Evolutionary conservation across 2,113 vertebrate genomes (phyloP).

Genomic region (Lophochroa leadbeateri): DNA sequence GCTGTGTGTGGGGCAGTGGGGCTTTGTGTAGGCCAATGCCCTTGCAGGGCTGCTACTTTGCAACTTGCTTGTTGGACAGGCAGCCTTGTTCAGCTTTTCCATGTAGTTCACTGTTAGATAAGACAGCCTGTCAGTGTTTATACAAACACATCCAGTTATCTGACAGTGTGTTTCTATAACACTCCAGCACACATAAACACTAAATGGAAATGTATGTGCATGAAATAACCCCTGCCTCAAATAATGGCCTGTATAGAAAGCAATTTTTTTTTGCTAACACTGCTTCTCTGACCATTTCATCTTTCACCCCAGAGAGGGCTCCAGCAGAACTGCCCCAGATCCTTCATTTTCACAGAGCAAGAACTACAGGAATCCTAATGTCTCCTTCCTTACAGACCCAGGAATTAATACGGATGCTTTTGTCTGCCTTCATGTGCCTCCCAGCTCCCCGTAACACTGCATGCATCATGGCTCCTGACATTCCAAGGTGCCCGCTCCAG

Average conservation of each 20-base stretch:
- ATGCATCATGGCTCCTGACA: background rate
- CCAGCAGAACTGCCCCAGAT: background rate
- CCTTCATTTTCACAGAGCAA: background rate
- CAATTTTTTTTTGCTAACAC: background rate
- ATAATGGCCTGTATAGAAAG: background rate
- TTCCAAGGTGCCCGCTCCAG: background rate
- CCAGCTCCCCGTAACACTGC: background rate
- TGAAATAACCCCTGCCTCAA: background rate
- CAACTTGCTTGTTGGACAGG: background rate
- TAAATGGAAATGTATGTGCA: background rate
- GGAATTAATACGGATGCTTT: background rate
- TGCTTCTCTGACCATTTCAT: background rate
- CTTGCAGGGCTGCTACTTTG: background rate
- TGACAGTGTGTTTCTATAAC: slow-evolving; percentile 1
- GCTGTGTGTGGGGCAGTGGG: fast-evolving
- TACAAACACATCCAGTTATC: slow-evolving; percentile 27
- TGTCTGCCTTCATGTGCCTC: background rate
- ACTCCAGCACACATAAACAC: background rate
- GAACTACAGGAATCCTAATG: background rate
- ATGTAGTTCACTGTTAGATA: background rate
- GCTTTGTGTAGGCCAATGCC: background rate
- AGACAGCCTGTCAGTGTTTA: slow-evolving; percentile 4
- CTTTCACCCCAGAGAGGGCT: background rate
- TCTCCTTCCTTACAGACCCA: fast-evolving
- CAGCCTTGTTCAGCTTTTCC: background rate